Conservation (phyloP, 2,797 vertebrate species). For the Tinamus major region DNA sequence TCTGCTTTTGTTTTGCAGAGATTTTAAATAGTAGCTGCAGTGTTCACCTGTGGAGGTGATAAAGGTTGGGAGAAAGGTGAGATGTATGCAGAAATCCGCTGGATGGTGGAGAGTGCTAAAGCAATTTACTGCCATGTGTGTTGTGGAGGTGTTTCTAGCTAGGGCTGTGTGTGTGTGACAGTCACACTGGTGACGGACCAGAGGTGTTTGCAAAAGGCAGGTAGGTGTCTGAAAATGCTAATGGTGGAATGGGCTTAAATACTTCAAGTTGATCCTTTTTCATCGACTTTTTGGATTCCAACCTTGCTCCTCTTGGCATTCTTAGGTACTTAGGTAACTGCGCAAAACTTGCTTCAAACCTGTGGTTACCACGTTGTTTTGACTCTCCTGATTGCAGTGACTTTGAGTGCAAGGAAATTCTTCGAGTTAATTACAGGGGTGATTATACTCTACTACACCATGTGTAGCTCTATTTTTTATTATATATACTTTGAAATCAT, state of each 20-base stretch:
- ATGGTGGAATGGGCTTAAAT: neutral
- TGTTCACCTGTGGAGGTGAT: neutral
- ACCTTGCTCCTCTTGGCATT: neutral
- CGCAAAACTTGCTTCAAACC: neutral
- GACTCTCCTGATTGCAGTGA: neutral
- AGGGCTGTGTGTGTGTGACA: accelerated
- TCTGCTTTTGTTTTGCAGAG: neutral
- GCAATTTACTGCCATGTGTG: accelerated
- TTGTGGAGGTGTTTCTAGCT: neutral
- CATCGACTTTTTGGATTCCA: neutral
- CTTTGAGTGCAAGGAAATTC: constrained; percentile 21
- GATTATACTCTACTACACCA: neutral
- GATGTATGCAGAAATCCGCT: neutral
- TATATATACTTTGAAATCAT: constrained; percentile 10
- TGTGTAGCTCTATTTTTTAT: constrained; percentile 10
- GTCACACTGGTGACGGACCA: neutral
- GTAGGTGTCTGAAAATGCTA: neutral
- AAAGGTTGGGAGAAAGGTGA: neutral
- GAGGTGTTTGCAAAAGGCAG: neutral
- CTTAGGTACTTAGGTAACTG: neutral
- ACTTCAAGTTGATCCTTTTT: neutral
- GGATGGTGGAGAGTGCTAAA: neutral
- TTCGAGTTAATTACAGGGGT: constrained; percentile 4
- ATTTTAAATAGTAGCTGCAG: neutral
- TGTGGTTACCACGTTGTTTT: neutral